A percentile compares a stretch with the other conserved stretches of the same genome.
phyloP scores from a whole-genome alignment of 2,797 vertebrate genomes.

The Cheirogaleus major region DNA sequence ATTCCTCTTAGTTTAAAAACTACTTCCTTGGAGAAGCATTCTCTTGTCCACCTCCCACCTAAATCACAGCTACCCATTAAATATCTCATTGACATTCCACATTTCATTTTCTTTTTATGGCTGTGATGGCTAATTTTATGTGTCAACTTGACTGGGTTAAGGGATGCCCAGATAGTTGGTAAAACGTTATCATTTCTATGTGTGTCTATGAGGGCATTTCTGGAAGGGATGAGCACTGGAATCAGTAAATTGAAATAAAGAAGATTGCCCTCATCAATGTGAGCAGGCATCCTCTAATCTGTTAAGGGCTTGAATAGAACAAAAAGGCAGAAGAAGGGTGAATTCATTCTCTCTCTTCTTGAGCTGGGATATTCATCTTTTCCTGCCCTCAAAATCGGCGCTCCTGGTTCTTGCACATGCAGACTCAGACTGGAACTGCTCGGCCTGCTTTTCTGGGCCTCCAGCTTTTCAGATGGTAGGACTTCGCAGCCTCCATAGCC shows the following conservation, averaged over 20 bases:
- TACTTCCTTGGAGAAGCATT: neutral
- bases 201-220: neutral
- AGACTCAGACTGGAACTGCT: neutral
- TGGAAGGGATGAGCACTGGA: neutral
- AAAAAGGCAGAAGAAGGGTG: neutral
- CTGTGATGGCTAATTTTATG: neutral
- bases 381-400: neutral
- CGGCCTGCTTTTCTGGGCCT: neutral
- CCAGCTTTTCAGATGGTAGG: neutral
- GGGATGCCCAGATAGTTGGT: neutral
- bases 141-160: neutral
- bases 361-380: neutral
- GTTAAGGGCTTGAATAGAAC: neutral
- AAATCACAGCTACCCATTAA: conserved; percentile 6
- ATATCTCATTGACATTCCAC: neutral
- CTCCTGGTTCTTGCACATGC: neutral
- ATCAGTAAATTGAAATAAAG: neutral
- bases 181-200: neutral
- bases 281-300: neutral
- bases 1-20: neutral
- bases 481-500: neutral
- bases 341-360: neutral
- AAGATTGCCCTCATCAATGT: neutral
- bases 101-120: neutral
- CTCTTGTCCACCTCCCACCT: neutral